These are phyloP conservation scores for Bubo scandiacus DNA, from an alignment of 2,113 vertebrate species.

Conservation along the genomic window DNA sequence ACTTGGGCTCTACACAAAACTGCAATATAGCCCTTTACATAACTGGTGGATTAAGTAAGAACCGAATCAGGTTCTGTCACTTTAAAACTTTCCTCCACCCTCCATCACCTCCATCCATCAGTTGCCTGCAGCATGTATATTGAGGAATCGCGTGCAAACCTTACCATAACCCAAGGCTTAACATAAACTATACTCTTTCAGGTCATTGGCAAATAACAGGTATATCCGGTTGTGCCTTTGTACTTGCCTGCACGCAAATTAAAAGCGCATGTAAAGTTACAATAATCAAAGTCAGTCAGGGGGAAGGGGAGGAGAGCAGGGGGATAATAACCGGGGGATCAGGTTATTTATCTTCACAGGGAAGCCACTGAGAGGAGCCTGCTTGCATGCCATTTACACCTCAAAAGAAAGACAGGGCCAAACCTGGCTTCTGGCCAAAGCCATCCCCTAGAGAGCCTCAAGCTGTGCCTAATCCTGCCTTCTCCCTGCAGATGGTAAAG, in stretches of 20 bases:
- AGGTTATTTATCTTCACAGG: constrained; percentile 63
- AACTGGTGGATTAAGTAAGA: constrained; percentile 58
- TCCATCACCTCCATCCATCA: constrained; percentile 68
- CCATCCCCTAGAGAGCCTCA: background rate
- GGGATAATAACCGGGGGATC: constrained; percentile 62
- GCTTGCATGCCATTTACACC: constrained; percentile 58
- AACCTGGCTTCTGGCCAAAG: constrained; percentile 24
- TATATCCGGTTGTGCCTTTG: constrained; percentile 83
- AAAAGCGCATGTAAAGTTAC: constrained; percentile 74
- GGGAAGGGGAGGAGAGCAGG: constrained; percentile 59
- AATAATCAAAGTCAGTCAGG: constrained; percentile 69
- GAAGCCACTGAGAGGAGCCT: constrained; percentile 1
- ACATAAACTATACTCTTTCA: constrained; percentile 77
- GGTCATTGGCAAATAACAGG: constrained; percentile 85
- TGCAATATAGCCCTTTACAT: constrained; percentile 24
- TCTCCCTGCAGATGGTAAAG: background rate
- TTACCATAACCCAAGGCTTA: constrained; percentile 80
- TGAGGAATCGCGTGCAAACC: constrained; percentile 82
- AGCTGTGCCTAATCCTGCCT: background rate
- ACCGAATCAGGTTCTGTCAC: constrained; percentile 69
- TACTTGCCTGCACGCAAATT: constrained; percentile 78
- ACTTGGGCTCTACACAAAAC: constrained; percentile 37
- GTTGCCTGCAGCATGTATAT: constrained; percentile 68
- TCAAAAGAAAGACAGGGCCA: constrained; percentile 39
- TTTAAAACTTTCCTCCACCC: constrained; percentile 67